Evolutionary conservation across 2,797 vertebrate genomes (phyloP).

Genomic region (Mus spretus): DNA sequence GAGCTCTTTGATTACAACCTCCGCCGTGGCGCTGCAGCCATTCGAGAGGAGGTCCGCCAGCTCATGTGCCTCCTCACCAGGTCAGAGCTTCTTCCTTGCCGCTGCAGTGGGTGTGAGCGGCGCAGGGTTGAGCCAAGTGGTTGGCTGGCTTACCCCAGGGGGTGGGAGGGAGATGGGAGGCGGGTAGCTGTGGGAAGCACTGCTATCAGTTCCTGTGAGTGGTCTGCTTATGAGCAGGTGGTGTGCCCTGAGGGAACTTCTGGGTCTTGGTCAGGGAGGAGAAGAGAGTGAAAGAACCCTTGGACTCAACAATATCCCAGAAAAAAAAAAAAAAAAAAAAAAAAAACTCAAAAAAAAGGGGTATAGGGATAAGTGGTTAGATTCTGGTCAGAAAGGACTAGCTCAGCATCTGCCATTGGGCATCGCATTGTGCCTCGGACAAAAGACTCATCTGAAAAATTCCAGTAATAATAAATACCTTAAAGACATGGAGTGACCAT

Average conservation of each 20-base stretch:
- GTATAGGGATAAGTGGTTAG: neutral
- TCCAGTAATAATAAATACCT: neutral
- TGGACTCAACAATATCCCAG: neutral
- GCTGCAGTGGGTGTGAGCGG: neutral
- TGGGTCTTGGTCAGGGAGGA: neutral
- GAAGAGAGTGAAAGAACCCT: neutral
- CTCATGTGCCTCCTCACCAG: conserved; percentile 98
- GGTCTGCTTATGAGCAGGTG: neutral
- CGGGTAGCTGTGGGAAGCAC: no score
- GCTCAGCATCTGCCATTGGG: neutral
- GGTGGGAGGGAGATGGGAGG: neutral
- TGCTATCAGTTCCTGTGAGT: neutral
- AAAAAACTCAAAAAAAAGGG: neutral
- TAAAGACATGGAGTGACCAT: neutral
- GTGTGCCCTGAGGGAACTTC: neutral
- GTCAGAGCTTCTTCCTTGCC: conserved; percentile 83
- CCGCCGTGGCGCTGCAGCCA: conserved; percentile 94
- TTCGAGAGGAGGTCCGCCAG: conserved; percentile 98
- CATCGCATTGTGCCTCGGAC: neutral
- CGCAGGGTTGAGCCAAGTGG: neutral
- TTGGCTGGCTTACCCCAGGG: neutral
- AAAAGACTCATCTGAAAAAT: neutral
- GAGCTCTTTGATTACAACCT: conserved; percentile 99
- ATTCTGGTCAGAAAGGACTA: neutral
- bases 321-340: no score